These are phyloP conservation scores for Pristis pectinata DNA, from an alignment of 2,797 vertebrate genomes.

Conservation along the genomic window DNA sequence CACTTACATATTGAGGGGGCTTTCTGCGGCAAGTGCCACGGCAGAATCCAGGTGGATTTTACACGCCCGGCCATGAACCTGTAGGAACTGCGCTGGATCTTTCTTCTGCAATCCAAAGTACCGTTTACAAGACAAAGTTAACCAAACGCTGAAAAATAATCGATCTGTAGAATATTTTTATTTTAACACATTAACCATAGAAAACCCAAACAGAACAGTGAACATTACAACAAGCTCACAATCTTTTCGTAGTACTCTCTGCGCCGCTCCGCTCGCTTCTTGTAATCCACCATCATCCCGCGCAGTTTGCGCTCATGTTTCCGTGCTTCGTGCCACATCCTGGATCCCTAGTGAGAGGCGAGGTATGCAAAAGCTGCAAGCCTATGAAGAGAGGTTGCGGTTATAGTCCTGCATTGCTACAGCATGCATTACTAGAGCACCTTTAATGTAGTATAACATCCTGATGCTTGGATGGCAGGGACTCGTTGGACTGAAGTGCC, in stretches of 20 bases:
- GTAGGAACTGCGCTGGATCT: conserved; percentile 94
- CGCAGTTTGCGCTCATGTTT: conserved; percentile 94
- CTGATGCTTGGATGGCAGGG: no score
- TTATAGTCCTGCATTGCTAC: neutral
- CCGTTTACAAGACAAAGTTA: neutral
- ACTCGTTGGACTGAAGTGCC: no score
- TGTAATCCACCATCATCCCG: conserved; percentile 97
- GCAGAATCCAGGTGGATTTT: conserved; percentile 91
- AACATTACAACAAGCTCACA: conserved; percentile 56
- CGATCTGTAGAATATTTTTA: no score
- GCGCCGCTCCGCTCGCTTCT: conserved; percentile 81
- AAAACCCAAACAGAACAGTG: neutral
- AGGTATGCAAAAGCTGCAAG: conserved; percentile 53
- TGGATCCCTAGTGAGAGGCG: conserved; percentile 55
- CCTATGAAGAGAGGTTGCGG: neutral
- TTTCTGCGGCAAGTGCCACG: conserved; percentile 85
- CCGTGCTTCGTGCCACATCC: conserved; percentile 96
- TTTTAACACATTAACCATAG: neutral
- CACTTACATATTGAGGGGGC: conserved; percentile 88
- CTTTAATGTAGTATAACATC: neutral
- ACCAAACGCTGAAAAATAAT: neutral
- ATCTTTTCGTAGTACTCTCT: conserved; percentile 93
- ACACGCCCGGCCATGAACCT: conserved; percentile 93
- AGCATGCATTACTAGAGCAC: neutral
- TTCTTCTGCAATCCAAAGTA: conserved; percentile 69